Conservation (phyloP, 2,113 vertebrate species). For the Phaetusa simplex region DNA sequence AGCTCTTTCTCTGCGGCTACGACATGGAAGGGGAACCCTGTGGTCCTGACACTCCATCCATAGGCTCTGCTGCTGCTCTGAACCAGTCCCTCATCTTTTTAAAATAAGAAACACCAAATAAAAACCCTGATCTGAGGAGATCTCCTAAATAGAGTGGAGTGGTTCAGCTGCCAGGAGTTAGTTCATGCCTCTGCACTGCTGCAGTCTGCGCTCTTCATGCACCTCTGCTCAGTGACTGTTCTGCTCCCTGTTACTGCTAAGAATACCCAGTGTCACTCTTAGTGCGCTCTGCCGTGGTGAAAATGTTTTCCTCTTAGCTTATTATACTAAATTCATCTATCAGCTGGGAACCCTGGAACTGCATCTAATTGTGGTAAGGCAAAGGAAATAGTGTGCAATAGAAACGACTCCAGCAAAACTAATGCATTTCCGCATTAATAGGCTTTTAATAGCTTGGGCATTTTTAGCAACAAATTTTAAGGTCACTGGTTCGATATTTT, state of each 20-base stretch:
- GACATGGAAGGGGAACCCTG: background rate
- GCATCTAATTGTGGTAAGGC: background rate
- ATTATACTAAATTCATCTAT: background rate
- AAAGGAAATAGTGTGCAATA: background rate
- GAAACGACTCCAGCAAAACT: background rate
- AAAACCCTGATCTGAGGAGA: background rate
- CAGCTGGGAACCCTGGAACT: background rate
- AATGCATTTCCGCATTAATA: background rate
- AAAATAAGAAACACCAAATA: background rate
- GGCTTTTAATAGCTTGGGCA: background rate
- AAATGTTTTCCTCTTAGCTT: background rate
- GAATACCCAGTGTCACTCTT: background rate
- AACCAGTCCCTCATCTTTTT: background rate
- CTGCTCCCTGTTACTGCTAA: background rate
- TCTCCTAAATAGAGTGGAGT: background rate
- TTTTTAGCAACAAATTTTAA: background rate
- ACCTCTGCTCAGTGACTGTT: background rate
- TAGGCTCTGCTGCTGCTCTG: background rate
- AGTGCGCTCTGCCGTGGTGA: rapidly evolving
- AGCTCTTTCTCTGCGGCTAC: background rate
- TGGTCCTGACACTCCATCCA: too few relatives aligned
- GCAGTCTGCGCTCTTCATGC: background rate
- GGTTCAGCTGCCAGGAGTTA: background rate
- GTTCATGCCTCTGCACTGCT: background rate
- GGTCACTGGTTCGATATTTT: background rate